phyloP scores from a whole-genome alignment of 1,140 invertebrate species.

The Micrasema longulum region DNA sequence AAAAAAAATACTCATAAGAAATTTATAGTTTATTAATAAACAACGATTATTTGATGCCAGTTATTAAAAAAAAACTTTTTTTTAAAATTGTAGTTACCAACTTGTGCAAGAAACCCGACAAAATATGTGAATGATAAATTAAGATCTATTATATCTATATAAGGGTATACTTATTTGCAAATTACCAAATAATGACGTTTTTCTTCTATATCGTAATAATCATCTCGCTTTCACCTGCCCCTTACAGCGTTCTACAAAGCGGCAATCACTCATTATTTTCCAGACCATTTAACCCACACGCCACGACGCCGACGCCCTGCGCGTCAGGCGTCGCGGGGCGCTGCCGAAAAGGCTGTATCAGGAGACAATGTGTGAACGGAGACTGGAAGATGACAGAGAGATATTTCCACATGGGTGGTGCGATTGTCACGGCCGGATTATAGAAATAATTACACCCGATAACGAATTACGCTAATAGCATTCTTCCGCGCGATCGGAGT shows the following conservation, averaged over 20 bases:
- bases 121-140: too few species aligned
- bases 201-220: too few species aligned
- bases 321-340: not conserved
- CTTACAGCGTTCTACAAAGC: conserved; percentile 23
- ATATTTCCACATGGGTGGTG: conserved; percentile 48
- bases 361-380: conserved; percentile 54
- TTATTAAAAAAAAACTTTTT: too few species aligned
- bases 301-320: conserved; percentile 1
- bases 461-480: conserved; percentile 45
- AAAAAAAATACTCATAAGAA: too few species aligned
- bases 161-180: too few species aligned
- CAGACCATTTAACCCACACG: conserved; percentile 50
- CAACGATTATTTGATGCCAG: too few species aligned
- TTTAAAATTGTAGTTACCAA: too few species aligned
- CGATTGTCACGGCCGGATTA: conserved; percentile 50
- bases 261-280: conserved; percentile 55
- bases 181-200: too few species aligned
- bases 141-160: too few species aligned
- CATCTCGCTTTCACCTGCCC: conserved; percentile 21
- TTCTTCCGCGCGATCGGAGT: conserved; percentile 32
- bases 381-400: conserved; percentile 52
- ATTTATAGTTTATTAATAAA: too few species aligned
- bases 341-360: conserved; percentile 19
- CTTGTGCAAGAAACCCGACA: too few species aligned
- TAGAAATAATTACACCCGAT: conserved; percentile 50